Evolutionary conservation across 2,888 invertebrate species (phyloP), one percentile per base, ranked within the genome.

Genomic region (Hirtodrosophila histrioides): DNA sequence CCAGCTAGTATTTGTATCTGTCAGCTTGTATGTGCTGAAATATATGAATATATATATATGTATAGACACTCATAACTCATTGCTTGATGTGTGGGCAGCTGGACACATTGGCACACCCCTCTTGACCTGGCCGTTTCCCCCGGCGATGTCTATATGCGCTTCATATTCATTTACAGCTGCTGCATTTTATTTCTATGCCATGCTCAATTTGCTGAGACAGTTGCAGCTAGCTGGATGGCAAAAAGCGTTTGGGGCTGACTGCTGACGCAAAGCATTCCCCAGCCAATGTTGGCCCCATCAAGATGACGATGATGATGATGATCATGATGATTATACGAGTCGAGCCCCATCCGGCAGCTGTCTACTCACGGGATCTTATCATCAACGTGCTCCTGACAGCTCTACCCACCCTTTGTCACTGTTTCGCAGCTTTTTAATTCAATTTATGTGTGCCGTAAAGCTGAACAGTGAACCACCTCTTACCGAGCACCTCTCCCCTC

Each of bases 71-170:
- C 41, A 39, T 35, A 35, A 5, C 40, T 41, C 27, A 31, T 12
- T n/a, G 9, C 11, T 29, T 65, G 40, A 9, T 69, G 65, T 65
- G 72, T 71, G 73, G 53, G 55, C 77, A 76, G 66, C 66, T 76
- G 77, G 51, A 53, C 60, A 54, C 40, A 50, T 17, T n/a, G 40
- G 23, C 27, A n/a, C n/a, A 29, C 7, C 29, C 24, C 12, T 33
- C 5, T n/a, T 8, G 9, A 6, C n/a, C 27, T 9, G 6, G 17
- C 3, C 5, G 3, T 8, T 3, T 17, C 7, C 8, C 5, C 11
- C 23, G 1, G 2, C 7, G 39, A 29, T 12, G 10, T 39, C 36
- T 9, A 51, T 70, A 49, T 60, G 50, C 69, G 31, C 36, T 46
- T 46, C 46, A 54, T 60, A 33, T 43, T 40, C 62, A 75, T 51